Percentiles rank a stretch among this genome's conserved stretches.
These are phyloP conservation scores for Amphibalanus amphitrite DNA, from an alignment of 1,140 invertebrate species.

Conservation along the genomic window DNA sequence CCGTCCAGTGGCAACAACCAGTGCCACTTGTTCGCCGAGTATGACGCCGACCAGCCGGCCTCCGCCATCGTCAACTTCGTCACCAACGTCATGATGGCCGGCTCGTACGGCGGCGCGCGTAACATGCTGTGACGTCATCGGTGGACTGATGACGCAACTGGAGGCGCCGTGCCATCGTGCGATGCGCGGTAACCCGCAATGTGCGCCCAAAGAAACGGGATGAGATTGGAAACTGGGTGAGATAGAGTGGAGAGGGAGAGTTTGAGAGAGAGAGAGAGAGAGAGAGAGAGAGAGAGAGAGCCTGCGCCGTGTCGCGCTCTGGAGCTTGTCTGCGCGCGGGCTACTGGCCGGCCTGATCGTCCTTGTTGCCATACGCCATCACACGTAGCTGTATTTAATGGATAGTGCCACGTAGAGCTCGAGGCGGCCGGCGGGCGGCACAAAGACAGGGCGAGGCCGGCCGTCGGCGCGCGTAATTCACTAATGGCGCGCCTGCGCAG, in stretches of 20 bases:
- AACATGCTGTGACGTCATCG: not conserved
- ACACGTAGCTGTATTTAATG: not conserved
- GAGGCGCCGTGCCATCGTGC: too few relatives aligned
- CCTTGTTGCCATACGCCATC: not conserved
- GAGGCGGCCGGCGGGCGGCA: not conserved
- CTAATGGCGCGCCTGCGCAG: not conserved
- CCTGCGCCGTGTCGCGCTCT: not conserved
- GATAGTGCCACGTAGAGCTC: not conserved
- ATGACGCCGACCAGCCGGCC: slow-evolving; percentile 86
- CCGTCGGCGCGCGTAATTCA: not conserved
- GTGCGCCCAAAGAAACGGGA: too few relatives aligned
- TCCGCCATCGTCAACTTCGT: slow-evolving; percentile 91
- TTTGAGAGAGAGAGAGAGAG: not conserved
- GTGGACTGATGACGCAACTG: not conserved
- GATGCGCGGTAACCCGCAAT: not conserved
- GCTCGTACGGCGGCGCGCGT: not conserved
- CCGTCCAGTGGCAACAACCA: slow-evolving; percentile 70
- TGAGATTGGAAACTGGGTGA: too few relatives aligned
- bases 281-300: not conserved
- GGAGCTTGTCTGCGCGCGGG: not conserved
- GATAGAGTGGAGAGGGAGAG: too few relatives aligned
- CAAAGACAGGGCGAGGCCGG: not conserved
- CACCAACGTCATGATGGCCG: slow-evolving; percentile 58
- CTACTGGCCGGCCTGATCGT: not conserved
- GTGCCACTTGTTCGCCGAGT: slow-evolving; percentile 89